Base-by-base conservation (phyloP, 2,113 vertebrate species). In the Indri indri region DNA sequence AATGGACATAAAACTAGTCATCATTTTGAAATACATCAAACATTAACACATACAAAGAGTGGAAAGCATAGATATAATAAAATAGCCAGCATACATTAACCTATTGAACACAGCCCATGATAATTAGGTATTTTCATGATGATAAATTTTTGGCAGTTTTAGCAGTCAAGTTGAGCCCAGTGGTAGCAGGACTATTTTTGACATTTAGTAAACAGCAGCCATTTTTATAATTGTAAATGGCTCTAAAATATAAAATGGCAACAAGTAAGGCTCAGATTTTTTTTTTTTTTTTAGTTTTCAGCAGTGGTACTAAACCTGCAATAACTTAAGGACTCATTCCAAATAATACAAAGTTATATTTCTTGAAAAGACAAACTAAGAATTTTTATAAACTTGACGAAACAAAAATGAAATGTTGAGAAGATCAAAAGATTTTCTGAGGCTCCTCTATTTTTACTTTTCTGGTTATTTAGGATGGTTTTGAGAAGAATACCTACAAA, bases 1-100 rank as follows among this genome's bases (percentile, higher is more conserved):
- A 98, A 97, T 34, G 6, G 84, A 65, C 96, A 83, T 70, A 87
- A 52, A 97, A 92, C 66, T 80, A 23, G 73, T 66, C 74, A 90
- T 97, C 12, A 3, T 96, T 98, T 96, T 97, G 45, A 98, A 98
- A 97, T 74, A 90, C 71, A 93, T 95, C 66, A 96, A 95, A 95
- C 81, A 88, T 97, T 97, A 92, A 82, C 61, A 79, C 73, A 77
- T 25, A 37, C 80, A 97, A 89, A 6, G 87, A 95, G 74, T 97
- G 86, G 40, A 95, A 90, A 17, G 40, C 23, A 8, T 71, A 65
- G 52, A 27, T 54, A 80, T 65, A 88, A 88, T 70, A 47, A 80
- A 93, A 70, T 52, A 74, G 52, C 84, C 27, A 88, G 91, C 74
- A 85, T 85, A 52, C 40, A 95, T 90, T 98, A 95, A 73, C 61